phyloP scores from a whole-genome alignment of 2,113 vertebrate species.

The Psilopsiagon aymara region DNA sequence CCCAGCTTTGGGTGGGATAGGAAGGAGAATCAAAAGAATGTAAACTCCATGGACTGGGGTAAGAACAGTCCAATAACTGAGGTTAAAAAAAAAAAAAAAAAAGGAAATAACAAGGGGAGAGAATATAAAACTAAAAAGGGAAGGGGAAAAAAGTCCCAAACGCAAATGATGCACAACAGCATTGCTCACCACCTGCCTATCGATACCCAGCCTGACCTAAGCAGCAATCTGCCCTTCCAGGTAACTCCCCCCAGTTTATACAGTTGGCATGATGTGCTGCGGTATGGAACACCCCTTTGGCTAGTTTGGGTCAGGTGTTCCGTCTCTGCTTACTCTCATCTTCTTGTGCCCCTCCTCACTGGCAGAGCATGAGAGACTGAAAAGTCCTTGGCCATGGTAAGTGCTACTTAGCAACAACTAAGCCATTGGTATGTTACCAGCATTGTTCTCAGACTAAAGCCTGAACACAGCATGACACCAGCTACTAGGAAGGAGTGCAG shows the following conservation, averaged over 20 bases:
- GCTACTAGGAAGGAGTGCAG: background rate
- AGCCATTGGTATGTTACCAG: background rate
- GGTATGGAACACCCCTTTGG: background rate
- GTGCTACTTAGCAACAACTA: background rate
- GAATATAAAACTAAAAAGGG: background rate
- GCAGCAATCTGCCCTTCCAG: background rate
- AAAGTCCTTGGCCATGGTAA: background rate
- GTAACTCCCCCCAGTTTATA: background rate
- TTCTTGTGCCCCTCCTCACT: background rate
- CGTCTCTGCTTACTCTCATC: background rate
- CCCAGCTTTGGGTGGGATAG: background rate
- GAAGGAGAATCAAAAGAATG: background rate
- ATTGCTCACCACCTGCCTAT: background rate
- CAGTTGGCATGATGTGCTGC: background rate
- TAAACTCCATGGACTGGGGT: background rate
- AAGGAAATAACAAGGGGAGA: background rate
- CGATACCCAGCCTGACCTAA: background rate
- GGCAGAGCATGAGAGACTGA: background rate
- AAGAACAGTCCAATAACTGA: background rate
- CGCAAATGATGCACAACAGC: background rate
- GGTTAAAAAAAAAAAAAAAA: background rate
- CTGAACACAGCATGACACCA: background rate
- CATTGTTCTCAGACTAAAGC: background rate
- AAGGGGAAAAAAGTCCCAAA: rapidly evolving
- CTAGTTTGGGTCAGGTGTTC: background rate